These are phyloP conservation scores for Mythimna loreyi DNA, from an alignment of 2,888 invertebrate species.

Conservation along the genomic window DNA sequence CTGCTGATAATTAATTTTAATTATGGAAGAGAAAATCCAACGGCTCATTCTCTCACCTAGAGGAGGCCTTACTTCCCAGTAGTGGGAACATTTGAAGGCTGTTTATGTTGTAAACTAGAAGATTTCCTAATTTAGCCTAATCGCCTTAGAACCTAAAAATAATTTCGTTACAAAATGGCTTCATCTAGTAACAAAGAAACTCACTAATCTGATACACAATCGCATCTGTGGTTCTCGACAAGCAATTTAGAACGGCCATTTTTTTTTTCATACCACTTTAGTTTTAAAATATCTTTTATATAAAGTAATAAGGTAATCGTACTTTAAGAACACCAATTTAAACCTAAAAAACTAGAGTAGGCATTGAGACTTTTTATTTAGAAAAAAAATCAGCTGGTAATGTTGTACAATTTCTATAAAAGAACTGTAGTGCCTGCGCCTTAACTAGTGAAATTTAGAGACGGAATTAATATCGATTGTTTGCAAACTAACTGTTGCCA, in stretches of 20 bases:
- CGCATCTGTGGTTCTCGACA: constrained; percentile 32
- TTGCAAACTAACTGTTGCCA: too few relatives aligned
- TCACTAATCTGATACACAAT: constrained; percentile 37
- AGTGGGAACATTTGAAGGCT: not conserved
- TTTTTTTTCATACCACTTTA: constrained; percentile 15
- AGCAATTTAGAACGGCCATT: constrained; percentile 24
- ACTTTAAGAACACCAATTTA: constrained; percentile 11
- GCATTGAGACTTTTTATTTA: not conserved
- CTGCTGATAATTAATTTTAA: too few relatives aligned
- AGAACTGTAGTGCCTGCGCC: too few relatives aligned
- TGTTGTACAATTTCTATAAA: too few relatives aligned
- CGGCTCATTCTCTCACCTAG: too few relatives aligned
- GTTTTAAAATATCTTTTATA: constrained; percentile 13
- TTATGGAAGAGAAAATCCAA: too few relatives aligned
- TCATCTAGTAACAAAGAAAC: constrained; percentile 47
- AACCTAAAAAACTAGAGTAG: constrained; percentile 2
- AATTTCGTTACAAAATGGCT: constrained; percentile 38
- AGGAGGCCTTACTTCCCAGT: too few relatives aligned
- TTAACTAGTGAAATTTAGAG: too few relatives aligned
- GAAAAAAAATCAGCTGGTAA: too few relatives aligned
- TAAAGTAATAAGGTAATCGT: constrained; percentile 19
- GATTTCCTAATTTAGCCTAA: constrained; percentile 8
- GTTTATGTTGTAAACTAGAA: not conserved
- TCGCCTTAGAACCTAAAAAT: not conserved
- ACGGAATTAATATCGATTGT: too few relatives aligned